A percentile compares a stretch with the other conserved stretches of the same genome.
phyloP scores from a whole-genome alignment of 2,888 invertebrate species.

The Epinotia ramella region DNA sequence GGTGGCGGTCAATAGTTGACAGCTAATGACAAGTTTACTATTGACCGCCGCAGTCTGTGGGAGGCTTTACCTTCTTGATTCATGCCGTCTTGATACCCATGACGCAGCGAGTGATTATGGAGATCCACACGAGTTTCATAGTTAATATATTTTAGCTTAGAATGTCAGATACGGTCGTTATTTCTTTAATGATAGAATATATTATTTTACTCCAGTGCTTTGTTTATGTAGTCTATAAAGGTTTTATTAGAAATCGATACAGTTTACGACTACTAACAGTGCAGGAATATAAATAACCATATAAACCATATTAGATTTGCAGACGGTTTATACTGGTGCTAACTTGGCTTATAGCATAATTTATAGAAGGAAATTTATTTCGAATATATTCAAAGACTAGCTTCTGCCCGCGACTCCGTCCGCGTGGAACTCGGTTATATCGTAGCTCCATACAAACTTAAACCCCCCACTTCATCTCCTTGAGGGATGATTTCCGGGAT shows the following conservation, averaged over 20 bases:
- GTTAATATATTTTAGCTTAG: constrained; percentile 1
- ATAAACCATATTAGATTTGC: not conserved
- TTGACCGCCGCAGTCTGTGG: no score
- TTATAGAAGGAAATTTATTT: not conserved
- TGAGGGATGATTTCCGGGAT: no score
- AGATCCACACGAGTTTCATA: not conserved
- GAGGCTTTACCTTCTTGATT: no score
- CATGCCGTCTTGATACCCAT: no score
- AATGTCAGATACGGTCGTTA: constrained; percentile 12
- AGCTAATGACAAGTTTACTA: no score
- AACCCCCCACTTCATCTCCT: no score
- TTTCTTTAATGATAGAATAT: constrained; percentile 35
- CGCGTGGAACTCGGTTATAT: no score
- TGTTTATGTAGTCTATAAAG: constrained; percentile 38
- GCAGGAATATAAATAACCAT: constrained; percentile 18
- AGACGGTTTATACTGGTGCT: not conserved
- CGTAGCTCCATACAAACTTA: no score
- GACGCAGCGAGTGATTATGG: not conserved
- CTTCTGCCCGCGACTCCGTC: no score
- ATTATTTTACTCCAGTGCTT: constrained; percentile 30
- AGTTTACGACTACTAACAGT: constrained; percentile 23
- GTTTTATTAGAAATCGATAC: constrained; percentile 40
- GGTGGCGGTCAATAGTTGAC: no score
- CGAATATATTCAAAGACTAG: no score
- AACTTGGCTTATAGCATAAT: not conserved